Evolutionary conservation across 1,140 invertebrate genomes (phyloP), one percentile per base, ranked within the genome.

Genomic region (Nixonia krombeini): DNA sequence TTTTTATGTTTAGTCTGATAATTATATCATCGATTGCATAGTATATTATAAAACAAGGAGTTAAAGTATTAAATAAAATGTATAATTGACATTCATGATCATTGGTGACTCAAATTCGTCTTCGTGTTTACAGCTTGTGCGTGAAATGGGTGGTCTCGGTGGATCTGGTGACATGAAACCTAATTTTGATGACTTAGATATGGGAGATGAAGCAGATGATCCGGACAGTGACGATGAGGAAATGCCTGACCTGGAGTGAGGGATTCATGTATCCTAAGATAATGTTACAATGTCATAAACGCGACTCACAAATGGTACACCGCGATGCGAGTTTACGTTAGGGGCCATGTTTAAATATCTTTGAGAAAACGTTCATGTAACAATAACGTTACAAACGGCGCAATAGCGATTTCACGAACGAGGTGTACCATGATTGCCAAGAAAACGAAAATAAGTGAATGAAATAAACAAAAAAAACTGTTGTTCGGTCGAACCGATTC

Each of bases 201-300:
- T 78, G 35, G 75, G 46, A 15, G 82, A 80, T 6, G 84, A 85
- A 18, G 77, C 56, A 0, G 76, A 78, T 6, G 58, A 13, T 62
- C 69, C 79, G 13, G 87, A 89, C 65, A 88, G 87, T 18, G 88
- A 89, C 50, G 88, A 89, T 38, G 88, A 88, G 45, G 86, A 87
- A 35, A 75, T 89, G 68, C 88, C 88, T 0, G 88, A 88, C 41
- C 73, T 89, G 41, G 87, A 88, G 69, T 87, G 73, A 84, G 77
- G 18, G 10, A 23, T 23, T 45, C 15, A 9, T 16, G 12, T 21
- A 15, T 17, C 25, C 4, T 42, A 42, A 41, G 5, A 17, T 57
- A 57, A 57, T 47, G 35, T 31, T 18, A 23, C 15, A 47, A 29
- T 13, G 2, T 12, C 37, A 2, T 3, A 46, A 49, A 17, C 29